Conservation (phyloP, 2,113 vertebrate genomes). For the Lophotis ruficrista region DNA sequence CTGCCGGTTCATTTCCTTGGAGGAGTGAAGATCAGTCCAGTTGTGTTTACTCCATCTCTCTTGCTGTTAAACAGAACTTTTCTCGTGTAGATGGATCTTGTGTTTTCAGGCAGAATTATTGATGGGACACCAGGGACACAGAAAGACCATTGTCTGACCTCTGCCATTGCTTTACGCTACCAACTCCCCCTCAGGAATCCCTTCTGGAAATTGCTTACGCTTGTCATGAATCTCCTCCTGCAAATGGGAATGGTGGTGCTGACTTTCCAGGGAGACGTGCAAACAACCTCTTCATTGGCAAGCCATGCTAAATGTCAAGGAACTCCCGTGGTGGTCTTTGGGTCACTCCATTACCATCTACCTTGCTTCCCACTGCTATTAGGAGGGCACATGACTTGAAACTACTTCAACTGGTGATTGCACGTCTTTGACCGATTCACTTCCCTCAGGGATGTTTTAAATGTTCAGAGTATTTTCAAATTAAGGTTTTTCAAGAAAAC, state of each 20-base stretch:
- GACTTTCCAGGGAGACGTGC: background rate
- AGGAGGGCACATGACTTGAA: background rate
- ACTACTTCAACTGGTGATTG: background rate
- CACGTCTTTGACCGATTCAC: background rate
- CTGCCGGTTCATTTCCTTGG: background rate
- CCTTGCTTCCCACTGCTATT: background rate
- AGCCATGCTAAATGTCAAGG: background rate
- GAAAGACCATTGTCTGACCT: no score
- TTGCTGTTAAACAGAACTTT: background rate
- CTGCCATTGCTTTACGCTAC: background rate
- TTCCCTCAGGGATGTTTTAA: background rate
- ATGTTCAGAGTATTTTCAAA: no score
- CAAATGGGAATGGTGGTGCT: background rate
- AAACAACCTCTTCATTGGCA: background rate
- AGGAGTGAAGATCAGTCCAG: background rate
- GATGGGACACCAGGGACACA: background rate
- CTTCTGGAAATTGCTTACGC: background rate
- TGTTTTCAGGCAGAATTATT: background rate
- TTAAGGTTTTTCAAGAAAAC: background rate
- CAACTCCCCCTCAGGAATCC: background rate
- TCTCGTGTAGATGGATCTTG: accelerated
- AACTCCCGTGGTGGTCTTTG: background rate
- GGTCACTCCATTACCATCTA: no score
- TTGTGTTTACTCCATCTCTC: background rate
- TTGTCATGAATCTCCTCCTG: background rate